These are phyloP conservation scores for Anas bernieri DNA, from an alignment of 2,797 vertebrate species.

Conservation along the genomic window DNA sequence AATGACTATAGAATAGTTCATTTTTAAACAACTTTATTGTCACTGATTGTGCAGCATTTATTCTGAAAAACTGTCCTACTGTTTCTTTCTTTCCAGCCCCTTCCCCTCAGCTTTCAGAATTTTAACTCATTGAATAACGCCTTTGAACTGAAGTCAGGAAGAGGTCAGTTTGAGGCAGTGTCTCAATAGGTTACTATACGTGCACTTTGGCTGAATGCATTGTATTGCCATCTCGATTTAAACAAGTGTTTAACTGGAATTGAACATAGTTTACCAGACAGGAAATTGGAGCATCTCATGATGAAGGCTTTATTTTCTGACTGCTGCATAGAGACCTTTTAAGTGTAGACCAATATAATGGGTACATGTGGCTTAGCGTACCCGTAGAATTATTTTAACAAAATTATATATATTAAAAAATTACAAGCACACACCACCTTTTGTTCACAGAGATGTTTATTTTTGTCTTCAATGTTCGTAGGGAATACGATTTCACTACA, in stretches of 20 bases:
- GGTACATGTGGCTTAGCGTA: background rate
- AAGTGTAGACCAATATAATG: background rate
- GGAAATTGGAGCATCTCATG: background rate
- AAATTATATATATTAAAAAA: conserved; percentile 21
- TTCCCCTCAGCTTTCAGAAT: background rate
- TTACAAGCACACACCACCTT: conserved; percentile 52
- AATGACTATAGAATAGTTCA: background rate
- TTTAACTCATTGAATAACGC: background rate
- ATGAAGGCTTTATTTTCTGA: background rate
- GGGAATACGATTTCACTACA: conserved; percentile 72
- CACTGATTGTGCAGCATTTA: background rate
- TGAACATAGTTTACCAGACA: background rate
- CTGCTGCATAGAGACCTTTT: background rate
- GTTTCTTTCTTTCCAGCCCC: background rate
- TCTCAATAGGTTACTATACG: background rate
- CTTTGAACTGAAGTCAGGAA: conserved; percentile 23
- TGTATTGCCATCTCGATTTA: background rate
- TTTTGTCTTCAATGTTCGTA: conserved; percentile 65
- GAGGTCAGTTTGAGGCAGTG: background rate
- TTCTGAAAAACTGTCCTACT: background rate
- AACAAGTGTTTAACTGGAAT: background rate
- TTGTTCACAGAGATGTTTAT: conserved; percentile 68
- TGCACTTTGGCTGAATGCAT: background rate
- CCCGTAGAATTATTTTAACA: background rate
- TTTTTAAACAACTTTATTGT: background rate